These are phyloP conservation scores for Atopsyche davidsoni DNA, from an alignment of 1,140 invertebrate species.

Conservation along the genomic window DNA sequence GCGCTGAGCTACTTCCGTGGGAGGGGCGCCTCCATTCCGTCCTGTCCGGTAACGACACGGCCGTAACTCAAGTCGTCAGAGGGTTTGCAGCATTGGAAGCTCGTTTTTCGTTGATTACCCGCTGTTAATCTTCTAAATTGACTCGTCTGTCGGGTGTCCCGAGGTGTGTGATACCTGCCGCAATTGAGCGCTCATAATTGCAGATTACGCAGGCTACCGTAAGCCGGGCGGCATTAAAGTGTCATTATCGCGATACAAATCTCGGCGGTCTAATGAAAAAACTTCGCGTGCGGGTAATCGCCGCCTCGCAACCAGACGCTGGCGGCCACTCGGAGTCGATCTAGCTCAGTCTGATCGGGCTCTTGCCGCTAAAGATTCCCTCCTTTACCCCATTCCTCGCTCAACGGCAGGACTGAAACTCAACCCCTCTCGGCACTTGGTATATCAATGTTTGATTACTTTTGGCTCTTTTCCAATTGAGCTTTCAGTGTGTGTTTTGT, in stretches of 20 bases:
- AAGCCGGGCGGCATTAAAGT: slow-evolving; percentile 26
- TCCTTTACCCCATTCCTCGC: too few relatives aligned
- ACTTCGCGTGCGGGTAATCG: slow-evolving; percentile 19
- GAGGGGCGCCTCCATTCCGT: not conserved
- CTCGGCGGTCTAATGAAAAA: slow-evolving; percentile 8
- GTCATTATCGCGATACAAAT: slow-evolving; percentile 27
- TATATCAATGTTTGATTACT: too few relatives aligned
- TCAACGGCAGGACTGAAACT: too few relatives aligned
- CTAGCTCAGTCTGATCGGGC: not conserved
- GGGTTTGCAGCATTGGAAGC: slow-evolving; percentile 30
- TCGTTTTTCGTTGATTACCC: slow-evolving; percentile 28
- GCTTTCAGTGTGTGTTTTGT: too few relatives aligned
- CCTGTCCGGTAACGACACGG: slow-evolving; percentile 1
- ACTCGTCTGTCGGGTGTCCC: slow-evolving; percentile 23
- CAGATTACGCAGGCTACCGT: slow-evolving; percentile 23
- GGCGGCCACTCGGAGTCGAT: not conserved
- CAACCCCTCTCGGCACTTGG: too few relatives aligned
- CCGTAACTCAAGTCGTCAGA: slow-evolving; percentile 22
- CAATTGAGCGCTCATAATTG: slow-evolving; percentile 29
- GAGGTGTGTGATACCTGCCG: too few relatives aligned
- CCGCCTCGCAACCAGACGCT: slow-evolving; percentile 6
- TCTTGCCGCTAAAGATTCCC: not conserved
- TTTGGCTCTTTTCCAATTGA: too few relatives aligned
- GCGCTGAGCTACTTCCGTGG: too few relatives aligned
- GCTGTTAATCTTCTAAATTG: slow-evolving; percentile 31